Evolutionary conservation across 2,113 vertebrate genomes (phyloP), one percentile per base, ranked within the genome.

Genomic region (Dipodomys spectabilis): DNA sequence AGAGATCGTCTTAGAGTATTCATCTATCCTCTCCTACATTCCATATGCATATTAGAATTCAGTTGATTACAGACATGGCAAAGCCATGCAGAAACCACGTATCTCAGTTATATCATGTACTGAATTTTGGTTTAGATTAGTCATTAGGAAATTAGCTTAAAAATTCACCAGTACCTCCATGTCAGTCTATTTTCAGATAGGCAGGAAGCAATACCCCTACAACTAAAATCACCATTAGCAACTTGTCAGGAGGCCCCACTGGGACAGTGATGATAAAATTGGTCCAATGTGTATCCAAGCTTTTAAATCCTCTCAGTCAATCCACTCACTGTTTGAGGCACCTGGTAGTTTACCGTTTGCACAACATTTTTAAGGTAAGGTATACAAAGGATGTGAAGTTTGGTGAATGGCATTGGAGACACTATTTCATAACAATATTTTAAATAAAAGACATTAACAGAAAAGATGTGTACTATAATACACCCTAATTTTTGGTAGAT

Each of bases 91-190:
- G 12, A 19, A 71, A 44, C 20, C 45, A 62, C 65, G 65, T 19
- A 82, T 91, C 72, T 68, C 44, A 79, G 45, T 65, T 71, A n/a
- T 3, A 72, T 49, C 69, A 53, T 74, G 86, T 94, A 25, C 71
- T 90, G 35, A 85, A 86, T 60, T 68, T 82, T 84, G 23, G 4
- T 20, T 88, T 78, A 27, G 39, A 68, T 83, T 77, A 22, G 18
- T 94, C 72, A 73, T 87, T 78, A 62, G 39, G 73, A 91, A 80
- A 62, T 79, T 25, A 86, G 64, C 28, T 87, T 78, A 73, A 57
- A 83, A 73, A 89, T 27, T 94, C 64, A 6, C 73, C 83, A 77
- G 68, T 30, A 25, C 30, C 73, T 8, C 45, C 25, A 27, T 85
- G 69, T 93, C 71, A 57, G 49, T 68, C 9, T 25, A 69, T 60